Evolutionary conservation across 2,113 vertebrate species (phyloP).

Genomic region (Oxyruncus cristatus): DNA sequence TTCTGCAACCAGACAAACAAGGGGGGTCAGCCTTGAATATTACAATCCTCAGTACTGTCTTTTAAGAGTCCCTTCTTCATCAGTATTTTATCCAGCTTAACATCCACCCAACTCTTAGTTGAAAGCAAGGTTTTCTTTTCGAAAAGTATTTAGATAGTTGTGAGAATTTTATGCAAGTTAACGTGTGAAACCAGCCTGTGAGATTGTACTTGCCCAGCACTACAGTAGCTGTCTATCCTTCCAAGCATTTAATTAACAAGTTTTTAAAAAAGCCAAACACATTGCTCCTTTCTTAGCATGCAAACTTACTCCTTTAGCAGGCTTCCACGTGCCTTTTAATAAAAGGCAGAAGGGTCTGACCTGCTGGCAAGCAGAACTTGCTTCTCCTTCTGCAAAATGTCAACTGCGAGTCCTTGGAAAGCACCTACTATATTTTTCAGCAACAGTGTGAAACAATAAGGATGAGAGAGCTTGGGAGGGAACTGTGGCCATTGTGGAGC

Average conservation of each 20-base stretch:
- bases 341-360: background rate
- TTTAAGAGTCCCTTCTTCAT: background rate
- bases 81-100: background rate
- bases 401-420: background rate
- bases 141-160: background rate
- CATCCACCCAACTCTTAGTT: fast-evolving
- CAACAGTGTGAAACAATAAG: background rate
- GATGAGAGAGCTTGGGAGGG: background rate
- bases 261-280: background rate
- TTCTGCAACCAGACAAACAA: conserved; percentile 78
- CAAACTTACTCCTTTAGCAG: background rate
- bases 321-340: background rate
- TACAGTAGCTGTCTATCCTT: background rate
- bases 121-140: background rate
- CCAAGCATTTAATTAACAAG: background rate
- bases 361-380: background rate
- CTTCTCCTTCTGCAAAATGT: background rate
- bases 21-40: background rate
- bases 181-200: background rate
- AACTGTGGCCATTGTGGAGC: background rate
- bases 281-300: background rate
- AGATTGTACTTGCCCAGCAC: background rate
- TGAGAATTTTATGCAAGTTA: background rate
- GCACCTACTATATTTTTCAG: background rate
- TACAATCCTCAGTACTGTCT: background rate